phyloP scores from a whole-genome alignment of 2,113 vertebrate species.

The Callipepla squamata region DNA sequence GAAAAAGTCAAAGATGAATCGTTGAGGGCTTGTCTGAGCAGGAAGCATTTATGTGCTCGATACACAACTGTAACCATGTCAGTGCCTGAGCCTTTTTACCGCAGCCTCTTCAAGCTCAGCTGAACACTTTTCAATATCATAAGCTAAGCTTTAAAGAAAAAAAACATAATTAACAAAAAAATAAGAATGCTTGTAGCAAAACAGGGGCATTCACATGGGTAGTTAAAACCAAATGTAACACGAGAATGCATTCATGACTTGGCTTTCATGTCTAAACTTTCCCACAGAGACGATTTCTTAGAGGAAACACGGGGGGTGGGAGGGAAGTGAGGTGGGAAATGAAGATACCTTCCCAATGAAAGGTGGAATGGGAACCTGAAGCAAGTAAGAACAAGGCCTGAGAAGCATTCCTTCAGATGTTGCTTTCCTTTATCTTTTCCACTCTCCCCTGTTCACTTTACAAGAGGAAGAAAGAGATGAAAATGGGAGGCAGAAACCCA shows the following conservation, averaged over 20 bases:
- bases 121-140: background rate
- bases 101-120: background rate
- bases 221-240: background rate
- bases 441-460: background rate
- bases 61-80: background rate
- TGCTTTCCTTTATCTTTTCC: background rate
- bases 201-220: background rate
- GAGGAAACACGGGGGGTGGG: background rate
- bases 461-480: background rate
- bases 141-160: background rate
- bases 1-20: background rate
- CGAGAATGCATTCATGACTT: background rate
- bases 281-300: background rate
- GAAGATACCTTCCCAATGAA: background rate
- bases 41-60: conserved; percentile 1
- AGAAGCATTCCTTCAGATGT: background rate
- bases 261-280: conserved; percentile 33
- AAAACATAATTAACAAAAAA: background rate
- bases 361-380: background rate
- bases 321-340: conserved; percentile 15
- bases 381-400: conserved; percentile 15
- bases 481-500: background rate
- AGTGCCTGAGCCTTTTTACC: background rate
- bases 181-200: background rate
- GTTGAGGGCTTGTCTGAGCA: conserved; percentile 11